Base-by-base conservation (phyloP, 2,888 invertebrate species). In the Caenorhabditis japonica region DNA sequence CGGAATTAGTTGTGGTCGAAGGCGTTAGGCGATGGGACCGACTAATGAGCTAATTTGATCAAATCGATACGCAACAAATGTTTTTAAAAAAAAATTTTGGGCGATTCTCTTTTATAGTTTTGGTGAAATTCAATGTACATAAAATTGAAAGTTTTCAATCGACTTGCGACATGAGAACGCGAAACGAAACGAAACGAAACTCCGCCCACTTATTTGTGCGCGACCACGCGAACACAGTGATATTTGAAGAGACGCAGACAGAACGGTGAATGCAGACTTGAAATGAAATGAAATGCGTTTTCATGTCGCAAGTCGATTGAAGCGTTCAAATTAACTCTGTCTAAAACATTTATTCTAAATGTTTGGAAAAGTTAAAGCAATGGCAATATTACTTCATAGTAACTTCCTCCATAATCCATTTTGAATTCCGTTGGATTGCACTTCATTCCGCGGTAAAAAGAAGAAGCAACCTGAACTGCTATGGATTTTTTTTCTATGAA, bases 21-120 rank as follows among this genome's bases (percentile, higher is more conserved):
- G 33, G 34, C 33, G 49, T 30, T 47, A 56, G 53, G 36, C 53
- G 47, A 46, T 39, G 55, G 60, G 61, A 66, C 64, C 64, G 51
- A 49, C 66, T 56, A 66, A 66, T 49, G 34, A 66, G 66, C 66
- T 66, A 66, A 66, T 66, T 66, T 44, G 66, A 66, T 66, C 66
- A 66, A 39, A 66, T 55, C 66, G 51, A 56, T 58, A 66, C 34
- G 34, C 41, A n/a, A n/a, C n/a, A n/a, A n/a, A n/a, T n/a, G n/a
- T n/a, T n/a, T n/a, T n/a, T n/a, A n/a, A n/a, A n/a, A n/a, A n/a
- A n/a, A n/a, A n/a, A n/a, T n/a, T n/a, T n/a, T n/a, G n/a, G n/a
- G n/a, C n/a, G n/a, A n/a, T n/a, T n/a, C n/a, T 64, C 47, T 56
- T 64, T 64, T 56, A 39, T 30, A 62, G 27, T 41, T 43, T 15